Evolutionary conservation across 2,797 vertebrate genomes (phyloP).

Genomic region (Paratrypauchen microcephalus): DNA sequence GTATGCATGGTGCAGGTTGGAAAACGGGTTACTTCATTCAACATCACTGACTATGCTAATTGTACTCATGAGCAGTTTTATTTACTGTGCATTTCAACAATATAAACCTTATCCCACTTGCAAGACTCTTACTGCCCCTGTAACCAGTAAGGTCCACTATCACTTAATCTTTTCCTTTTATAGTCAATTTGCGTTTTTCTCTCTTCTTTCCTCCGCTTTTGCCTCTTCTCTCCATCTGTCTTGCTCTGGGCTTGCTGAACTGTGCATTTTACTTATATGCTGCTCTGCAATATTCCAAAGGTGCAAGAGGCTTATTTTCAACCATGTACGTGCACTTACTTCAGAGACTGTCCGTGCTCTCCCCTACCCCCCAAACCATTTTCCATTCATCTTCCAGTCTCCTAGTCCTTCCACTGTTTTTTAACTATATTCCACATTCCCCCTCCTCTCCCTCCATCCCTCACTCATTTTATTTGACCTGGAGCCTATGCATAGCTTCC

Average conservation of each 20-base stretch:
- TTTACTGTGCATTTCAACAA: not conserved
- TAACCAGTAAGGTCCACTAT: conserved; percentile 28
- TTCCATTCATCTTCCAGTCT: conserved; percentile 41
- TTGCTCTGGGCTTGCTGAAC: conserved; percentile 65
- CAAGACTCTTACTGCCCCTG: not conserved
- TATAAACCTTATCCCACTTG: not conserved
- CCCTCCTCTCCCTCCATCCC: not conserved
- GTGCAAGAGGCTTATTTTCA: conserved; percentile 57
- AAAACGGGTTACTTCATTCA: too few relatives aligned
- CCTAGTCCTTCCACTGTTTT: conserved; percentile 36
- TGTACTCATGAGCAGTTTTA: not conserved
- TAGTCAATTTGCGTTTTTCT: conserved; percentile 29
- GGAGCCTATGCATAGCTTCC: conserved; percentile 47
- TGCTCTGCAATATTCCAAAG: conserved; percentile 57
- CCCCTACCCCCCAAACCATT: conserved; percentile 36
- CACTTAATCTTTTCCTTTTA: conserved; percentile 41
- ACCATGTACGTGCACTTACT: conserved; percentile 21
- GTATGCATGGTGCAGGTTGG: too few relatives aligned
- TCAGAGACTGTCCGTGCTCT: not conserved
- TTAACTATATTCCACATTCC: conserved; percentile 21
- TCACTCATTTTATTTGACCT: conserved; percentile 23
- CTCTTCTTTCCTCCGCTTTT: conserved; percentile 28
- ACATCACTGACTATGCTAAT: not conserved
- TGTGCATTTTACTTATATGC: conserved; percentile 64
- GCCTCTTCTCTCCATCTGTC: conserved; percentile 31